Conservation (phyloP, 2,888 invertebrate genomes). For the Baccha elongata region DNA sequence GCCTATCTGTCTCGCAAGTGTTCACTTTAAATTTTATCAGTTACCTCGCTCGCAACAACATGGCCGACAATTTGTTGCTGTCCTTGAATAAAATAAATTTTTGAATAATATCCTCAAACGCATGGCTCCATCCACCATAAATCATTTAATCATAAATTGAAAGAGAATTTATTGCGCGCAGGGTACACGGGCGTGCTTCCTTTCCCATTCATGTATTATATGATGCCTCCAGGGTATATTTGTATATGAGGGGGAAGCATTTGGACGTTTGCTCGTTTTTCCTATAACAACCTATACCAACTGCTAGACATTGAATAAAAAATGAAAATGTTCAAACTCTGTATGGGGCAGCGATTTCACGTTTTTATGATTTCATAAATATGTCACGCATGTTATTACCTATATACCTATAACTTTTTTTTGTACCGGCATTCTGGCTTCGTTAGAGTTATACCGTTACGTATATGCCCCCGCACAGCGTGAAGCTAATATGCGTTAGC, state of each 20-base stretch:
- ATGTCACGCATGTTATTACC: conserved; percentile 57
- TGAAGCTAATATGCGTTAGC: conserved; percentile 61
- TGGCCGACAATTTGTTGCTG: conserved; percentile 62
- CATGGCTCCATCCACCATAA: conserved; percentile 60
- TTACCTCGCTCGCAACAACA: conserved; percentile 22
- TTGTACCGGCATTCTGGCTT: conserved; percentile 25
- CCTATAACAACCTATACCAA: neutral
- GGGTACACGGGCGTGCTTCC: conserved; percentile 22
- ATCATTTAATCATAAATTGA: conserved; percentile 72
- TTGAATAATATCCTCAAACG: conserved; percentile 56
- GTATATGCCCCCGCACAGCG: conserved; percentile 39
- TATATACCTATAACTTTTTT: neutral
- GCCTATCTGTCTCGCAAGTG: conserved; percentile 46
- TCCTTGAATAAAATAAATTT: conserved; percentile 46
- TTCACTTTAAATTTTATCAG: conserved; percentile 47
- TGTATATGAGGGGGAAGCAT: conserved; percentile 7
- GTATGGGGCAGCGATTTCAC: conserved; percentile 53
- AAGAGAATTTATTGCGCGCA: conserved; percentile 63
- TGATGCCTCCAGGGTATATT: neutral
- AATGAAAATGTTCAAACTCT: conserved; percentile 39
- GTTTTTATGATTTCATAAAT: conserved; percentile 55
- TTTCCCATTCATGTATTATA: conserved; percentile 18
- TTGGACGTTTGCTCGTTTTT: conserved; percentile 36
- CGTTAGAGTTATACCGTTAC: neutral
- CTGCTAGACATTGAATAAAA: conserved; percentile 58